Percentiles rank a stretch among this genome's conserved stretches.
These are phyloP conservation scores for Eulemur rubriventer DNA, from an alignment of 2,797 vertebrate species.

Conservation along the genomic window DNA sequence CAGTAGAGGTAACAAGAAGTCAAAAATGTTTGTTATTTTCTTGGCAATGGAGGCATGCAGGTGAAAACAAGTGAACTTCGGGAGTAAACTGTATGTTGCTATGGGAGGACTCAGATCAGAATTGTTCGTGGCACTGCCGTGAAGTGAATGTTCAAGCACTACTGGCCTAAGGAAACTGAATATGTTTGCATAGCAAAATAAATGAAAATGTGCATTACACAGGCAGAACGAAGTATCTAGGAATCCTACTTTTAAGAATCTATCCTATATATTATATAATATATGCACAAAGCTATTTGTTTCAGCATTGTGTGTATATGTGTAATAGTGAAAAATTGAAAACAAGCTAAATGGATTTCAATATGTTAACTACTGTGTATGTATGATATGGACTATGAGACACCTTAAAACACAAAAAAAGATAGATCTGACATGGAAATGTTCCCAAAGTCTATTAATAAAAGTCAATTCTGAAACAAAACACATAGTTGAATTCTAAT, in stretches of 20 bases:
- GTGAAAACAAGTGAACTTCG: background rate
- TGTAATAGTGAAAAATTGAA: background rate
- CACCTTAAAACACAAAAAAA: background rate
- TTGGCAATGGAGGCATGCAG: background rate
- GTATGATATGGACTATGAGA: background rate
- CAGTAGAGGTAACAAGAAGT: background rate
- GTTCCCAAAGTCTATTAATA: background rate
- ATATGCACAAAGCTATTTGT: background rate
- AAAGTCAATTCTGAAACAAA: background rate
- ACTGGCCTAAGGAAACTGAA: background rate
- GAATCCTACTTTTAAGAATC: background rate
- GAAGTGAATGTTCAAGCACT: background rate
- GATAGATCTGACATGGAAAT: background rate
- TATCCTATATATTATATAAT: fast-evolving
- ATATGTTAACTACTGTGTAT: background rate
- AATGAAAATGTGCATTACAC: background rate
- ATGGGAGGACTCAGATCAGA: background rate
- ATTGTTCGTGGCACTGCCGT: background rate
- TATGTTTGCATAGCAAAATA: background rate
- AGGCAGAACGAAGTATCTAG: background rate
- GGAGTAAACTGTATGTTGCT: fast-evolving
- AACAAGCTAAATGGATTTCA: background rate
- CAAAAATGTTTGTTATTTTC: background rate
- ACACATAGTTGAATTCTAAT: background rate
- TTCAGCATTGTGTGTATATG: background rate